Evolutionary conservation across 1,140 invertebrate species (phyloP).

Genomic region (Euwallacea fornicatus): DNA sequence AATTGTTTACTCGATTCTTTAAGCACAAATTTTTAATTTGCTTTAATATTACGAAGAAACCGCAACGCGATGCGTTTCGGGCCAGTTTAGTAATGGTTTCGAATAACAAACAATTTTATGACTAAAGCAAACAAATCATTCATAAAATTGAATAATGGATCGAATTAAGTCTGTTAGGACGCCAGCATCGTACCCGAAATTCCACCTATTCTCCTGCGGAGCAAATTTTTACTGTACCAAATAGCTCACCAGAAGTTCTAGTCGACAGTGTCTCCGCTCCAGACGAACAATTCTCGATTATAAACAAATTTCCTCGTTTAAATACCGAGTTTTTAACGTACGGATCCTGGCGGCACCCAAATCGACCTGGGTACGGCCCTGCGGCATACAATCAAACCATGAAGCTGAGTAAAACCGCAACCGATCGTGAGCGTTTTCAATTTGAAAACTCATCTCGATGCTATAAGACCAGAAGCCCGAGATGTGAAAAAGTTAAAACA

Average conservation of each 20-base stretch:
- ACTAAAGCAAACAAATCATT: conserved; percentile 39
- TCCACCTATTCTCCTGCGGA: no score
- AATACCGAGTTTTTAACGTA: background rate
- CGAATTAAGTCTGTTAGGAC: conserved; percentile 26
- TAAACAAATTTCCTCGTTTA: background rate
- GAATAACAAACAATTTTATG: conserved; percentile 35
- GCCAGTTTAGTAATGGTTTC: conserved; percentile 34
- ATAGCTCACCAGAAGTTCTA: background rate
- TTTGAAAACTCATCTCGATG: conserved; percentile 33
- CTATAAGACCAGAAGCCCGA: conserved; percentile 18
- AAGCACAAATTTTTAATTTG: conserved; percentile 36
- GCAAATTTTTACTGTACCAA: background rate
- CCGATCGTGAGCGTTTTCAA: conserved; percentile 37
- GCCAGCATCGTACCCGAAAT: conserved; percentile 12
- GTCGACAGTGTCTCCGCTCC: no score
- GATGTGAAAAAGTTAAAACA: conserved; percentile 14
- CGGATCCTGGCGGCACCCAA: background rate
- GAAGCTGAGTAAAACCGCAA: conserved; percentile 32
- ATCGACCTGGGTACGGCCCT: conserved; percentile 2
- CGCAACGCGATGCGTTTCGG: conserved; percentile 28
- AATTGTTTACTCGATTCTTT: conserved; percentile 37
- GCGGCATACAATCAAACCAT: conserved; percentile 18
- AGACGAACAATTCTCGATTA: no score
- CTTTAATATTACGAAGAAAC: conserved; percentile 30
- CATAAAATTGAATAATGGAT: conserved; percentile 39